Conservation (phyloP, 2,888 invertebrate species). For the Philereme transversata region DNA sequence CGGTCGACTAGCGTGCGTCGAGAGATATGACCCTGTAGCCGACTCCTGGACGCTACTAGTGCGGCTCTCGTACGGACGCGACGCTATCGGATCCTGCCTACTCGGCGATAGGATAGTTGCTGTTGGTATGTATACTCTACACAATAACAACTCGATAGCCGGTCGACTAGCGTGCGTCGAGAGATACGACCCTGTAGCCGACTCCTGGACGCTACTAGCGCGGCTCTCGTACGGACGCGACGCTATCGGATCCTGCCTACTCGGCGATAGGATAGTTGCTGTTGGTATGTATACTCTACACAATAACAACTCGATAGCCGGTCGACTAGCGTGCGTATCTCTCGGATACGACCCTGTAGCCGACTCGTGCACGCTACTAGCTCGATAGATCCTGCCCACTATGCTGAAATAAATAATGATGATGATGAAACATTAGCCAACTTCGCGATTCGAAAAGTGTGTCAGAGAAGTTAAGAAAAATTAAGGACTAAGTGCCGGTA, state of each 20-base stretch:
- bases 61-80: slow-evolving; percentile 91
- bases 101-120: slow-evolving; percentile 92
- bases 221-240: slow-evolving; percentile 93
- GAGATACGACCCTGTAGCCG: slow-evolving; percentile 90
- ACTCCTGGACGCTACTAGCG: slow-evolving; percentile 94
- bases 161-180: too few relatives aligned
- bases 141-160: too few relatives aligned
- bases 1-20: too few relatives aligned
- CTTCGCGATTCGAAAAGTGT: too few relatives aligned
- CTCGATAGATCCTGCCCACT: slow-evolving; percentile 95
- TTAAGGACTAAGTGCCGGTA: too few relatives aligned
- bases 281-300: slow-evolving; percentile 86
- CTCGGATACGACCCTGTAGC: slow-evolving; percentile 91
- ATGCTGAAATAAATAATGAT: too few relatives aligned
- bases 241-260: slow-evolving; percentile 93
- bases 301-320: too few relatives aligned
- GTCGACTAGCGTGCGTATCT: too few relatives aligned
- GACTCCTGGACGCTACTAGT: slow-evolving; percentile 95
- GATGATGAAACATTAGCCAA: too few relatives aligned
- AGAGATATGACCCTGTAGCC: slow-evolving; percentile 90
- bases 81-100: slow-evolving; percentile 94
- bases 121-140: slow-evolving; percentile 86
- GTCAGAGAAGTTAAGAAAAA: too few relatives aligned
- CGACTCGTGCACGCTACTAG: slow-evolving; percentile 94
- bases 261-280: slow-evolving; percentile 92